These are phyloP conservation scores for Tonatia bakeri DNA, from an alignment of 2,113 vertebrate species.

Conservation along the genomic window DNA sequence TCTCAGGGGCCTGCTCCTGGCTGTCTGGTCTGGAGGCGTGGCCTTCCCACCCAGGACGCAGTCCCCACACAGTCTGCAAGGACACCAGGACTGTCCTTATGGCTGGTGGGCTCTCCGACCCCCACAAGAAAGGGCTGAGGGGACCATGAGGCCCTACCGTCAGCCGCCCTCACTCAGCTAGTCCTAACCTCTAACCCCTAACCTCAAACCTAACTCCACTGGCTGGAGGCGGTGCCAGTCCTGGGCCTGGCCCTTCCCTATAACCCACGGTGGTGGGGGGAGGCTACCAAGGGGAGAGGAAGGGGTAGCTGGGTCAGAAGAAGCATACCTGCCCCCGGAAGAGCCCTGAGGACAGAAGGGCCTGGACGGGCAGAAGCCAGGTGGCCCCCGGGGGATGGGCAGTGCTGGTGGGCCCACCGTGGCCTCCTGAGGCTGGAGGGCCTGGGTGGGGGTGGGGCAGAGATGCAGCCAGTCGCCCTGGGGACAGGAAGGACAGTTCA, in stretches of 20 bases:
- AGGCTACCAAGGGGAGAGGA: not conserved
- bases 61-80: not conserved
- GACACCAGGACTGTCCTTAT: not conserved
- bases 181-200: not conserved
- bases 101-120: not conserved
- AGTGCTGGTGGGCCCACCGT: not conserved
- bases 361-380: not conserved
- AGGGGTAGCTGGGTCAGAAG: not conserved
- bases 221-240: not conserved
- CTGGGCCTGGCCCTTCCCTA: not conserved
- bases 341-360: not conserved
- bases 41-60: not conserved
- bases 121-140: not conserved
- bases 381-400: rapidly evolving
- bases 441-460: not conserved
- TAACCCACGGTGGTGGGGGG: not conserved
- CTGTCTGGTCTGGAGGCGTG: not conserved
- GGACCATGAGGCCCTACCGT: not conserved
- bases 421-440: not conserved
- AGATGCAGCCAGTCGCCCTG: not conserved
- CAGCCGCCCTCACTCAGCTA: not conserved
- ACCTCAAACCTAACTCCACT: not conserved
- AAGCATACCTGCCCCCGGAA: no score
- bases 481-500: not conserved
- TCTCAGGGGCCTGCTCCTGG: not conserved